Evolutionary conservation across 92 coral and sea anemone genomes (phyloP).

Genomic region (Virgularia gustaviana): DNA sequence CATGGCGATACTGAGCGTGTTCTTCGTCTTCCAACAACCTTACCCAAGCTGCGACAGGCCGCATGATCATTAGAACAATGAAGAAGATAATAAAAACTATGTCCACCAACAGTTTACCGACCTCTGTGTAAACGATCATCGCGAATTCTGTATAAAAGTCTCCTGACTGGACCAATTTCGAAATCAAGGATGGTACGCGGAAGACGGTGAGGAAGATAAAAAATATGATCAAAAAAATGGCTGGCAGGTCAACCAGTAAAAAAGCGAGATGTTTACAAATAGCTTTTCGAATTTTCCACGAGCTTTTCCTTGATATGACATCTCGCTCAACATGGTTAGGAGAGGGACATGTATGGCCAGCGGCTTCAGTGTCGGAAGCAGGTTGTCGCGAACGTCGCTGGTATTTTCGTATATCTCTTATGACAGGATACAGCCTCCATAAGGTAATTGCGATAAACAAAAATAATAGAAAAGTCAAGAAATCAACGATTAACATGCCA

Average conservation of each 20-base stretch:
- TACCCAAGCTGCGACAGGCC: slow-evolving; percentile 94
- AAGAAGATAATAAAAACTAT: slow-evolving; percentile 72
- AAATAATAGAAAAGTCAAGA: slow-evolving; percentile 62
- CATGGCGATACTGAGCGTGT: slow-evolving; percentile 71
- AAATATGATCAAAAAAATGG: slow-evolving; percentile 63
- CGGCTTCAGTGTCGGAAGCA: slow-evolving; percentile 16
- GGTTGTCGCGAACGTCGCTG: slow-evolving; percentile 33
- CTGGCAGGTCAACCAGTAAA: slow-evolving; percentile 82
- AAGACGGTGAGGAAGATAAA: slow-evolving; percentile 68
- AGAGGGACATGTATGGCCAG: neutral
- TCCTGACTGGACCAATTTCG: slow-evolving; percentile 80
- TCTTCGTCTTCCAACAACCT: slow-evolving; percentile 90
- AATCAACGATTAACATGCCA: slow-evolving; percentile 68
- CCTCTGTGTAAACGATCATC: slow-evolving; percentile 63
- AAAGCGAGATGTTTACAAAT: slow-evolving; percentile 71
- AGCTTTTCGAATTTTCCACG: slow-evolving; percentile 91
- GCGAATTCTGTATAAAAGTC: slow-evolving; percentile 91
- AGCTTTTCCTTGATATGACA: slow-evolving; percentile 13
- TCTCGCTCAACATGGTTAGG: neutral
- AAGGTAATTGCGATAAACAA: slow-evolving; percentile 62
- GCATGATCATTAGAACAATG: slow-evolving; percentile 70
- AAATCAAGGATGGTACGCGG: slow-evolving; percentile 70
- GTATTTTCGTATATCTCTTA: slow-evolving; percentile 71
- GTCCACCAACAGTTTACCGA: slow-evolving; percentile 65
- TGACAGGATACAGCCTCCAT: slow-evolving; percentile 86